A percentile compares a stretch with the other conserved stretches of the same genome.
Conservation (phyloP, 2,113 vertebrate genomes). For the Bagarius yarrelli region DNA sequence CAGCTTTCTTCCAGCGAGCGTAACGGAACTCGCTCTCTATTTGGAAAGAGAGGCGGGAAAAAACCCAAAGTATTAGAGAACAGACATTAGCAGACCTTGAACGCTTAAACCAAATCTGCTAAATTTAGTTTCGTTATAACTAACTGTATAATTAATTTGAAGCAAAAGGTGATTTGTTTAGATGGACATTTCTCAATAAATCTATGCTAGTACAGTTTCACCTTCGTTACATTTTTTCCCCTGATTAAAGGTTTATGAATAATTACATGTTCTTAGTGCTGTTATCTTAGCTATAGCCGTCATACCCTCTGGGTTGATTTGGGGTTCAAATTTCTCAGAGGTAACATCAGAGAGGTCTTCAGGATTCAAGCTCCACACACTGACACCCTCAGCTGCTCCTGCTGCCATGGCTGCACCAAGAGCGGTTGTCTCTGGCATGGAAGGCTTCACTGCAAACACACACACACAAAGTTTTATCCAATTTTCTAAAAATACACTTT, state of each 20-base stretch:
- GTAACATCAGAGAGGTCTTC: conserved; percentile 78
- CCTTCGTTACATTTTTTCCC: background rate
- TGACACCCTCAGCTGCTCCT: conserved; percentile 89
- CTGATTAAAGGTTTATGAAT: background rate
- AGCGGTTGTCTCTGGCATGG: conserved; percentile 93
- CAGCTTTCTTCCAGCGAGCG: conserved; percentile 94
- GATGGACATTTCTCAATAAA: background rate
- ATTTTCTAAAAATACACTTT: too few species aligned
- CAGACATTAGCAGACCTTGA: background rate
- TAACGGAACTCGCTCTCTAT: conserved; percentile 93
- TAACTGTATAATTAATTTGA: background rate
- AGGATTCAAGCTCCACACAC: conserved; percentile 84
- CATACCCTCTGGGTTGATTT: conserved; percentile 89
- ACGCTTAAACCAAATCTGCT: too few species aligned
- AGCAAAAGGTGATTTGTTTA: background rate
- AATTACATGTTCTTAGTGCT: background rate
- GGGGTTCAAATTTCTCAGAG: conserved; percentile 86
- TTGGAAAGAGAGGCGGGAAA: background rate
- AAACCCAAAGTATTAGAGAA: background rate
- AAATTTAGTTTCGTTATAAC: too few species aligned
- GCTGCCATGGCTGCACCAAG: conserved; percentile 96
- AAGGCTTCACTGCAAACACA: conserved; percentile 79
- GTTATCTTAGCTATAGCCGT: too few species aligned
- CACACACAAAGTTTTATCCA: background rate
- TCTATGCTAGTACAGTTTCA: background rate